Evolutionary conservation across 1,140 invertebrate species (phyloP), one percentile per base, ranked within the genome.

Genomic region (Gonioctena quinquepunctata): DNA sequence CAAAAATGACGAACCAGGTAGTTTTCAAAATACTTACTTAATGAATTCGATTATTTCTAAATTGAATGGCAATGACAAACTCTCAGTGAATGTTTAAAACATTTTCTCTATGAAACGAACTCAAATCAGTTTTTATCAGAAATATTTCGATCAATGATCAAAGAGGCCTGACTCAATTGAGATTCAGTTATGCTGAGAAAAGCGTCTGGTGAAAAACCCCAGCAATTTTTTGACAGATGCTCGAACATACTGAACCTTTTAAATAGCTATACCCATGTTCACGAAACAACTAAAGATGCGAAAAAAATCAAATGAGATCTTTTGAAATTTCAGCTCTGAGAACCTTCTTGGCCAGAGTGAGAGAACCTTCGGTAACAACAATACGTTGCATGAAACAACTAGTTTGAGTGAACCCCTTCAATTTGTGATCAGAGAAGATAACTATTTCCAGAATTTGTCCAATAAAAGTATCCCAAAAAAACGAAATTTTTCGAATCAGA

Each of bases 371-470:
- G n/a, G 64, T 49, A 4, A 66, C 42, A 4, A 66, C 49, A 21
- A 22, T 66, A 19, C 3, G 64, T 4, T 22, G n/a, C 23, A 54
- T 56, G 64, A 19, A 22, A 33, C 60, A 4, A 63, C 6, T 21
- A 8, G 5, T 48, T 33, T 27, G 5, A 54, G 3, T 5, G 64
- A 66, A 57, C 8, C 64, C 4, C 2, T 56, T 7, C 64, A 66
- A 19, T 66, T 25, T 63, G 18, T 68, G 3, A 33, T 68, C 7
- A 5, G 64, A 62, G 66, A 62, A 68, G 66, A 68, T 8, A 68
- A 62, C 18, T 61, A 61, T 28, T 61, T 42, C 7, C 25, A 61
- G 64, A 27, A 11, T 49, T 62, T 50, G 3, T 16, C 49, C n/a
- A n/a, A 50, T 50, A 50, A 50, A 50, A 50, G 8, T 8, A 28